phyloP scores from a whole-genome alignment of 1,140 invertebrate species.

The Drosophila ficusphila region DNA sequence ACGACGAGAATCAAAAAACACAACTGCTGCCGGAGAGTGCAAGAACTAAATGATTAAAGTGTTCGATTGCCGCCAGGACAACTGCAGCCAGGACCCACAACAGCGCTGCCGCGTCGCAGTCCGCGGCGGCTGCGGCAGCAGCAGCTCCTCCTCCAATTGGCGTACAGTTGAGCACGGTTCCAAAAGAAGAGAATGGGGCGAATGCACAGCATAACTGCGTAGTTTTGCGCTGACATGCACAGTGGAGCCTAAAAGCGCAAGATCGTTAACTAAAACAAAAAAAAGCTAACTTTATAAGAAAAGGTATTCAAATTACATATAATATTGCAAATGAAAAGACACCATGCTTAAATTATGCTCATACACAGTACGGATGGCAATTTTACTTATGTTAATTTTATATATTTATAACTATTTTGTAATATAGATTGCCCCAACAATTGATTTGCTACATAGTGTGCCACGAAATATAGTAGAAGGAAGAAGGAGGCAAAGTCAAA shows the following conservation, averaged over 20 bases:
- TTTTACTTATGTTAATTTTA: too few relatives aligned
- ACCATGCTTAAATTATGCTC: too few relatives aligned
- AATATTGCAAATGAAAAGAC: too few relatives aligned
- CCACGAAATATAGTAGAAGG: slow-evolving; percentile 1
- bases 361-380: too few relatives aligned
- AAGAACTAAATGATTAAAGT: slow-evolving; percentile 84
- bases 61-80: slow-evolving; percentile 76
- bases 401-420: too few relatives aligned
- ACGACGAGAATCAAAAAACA: slow-evolving; percentile 83
- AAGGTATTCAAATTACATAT: too few relatives aligned
- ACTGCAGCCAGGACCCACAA: slow-evolving; percentile 72
- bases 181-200: slow-evolving; percentile 12
- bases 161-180: slow-evolving; percentile 53
- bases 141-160: slow-evolving; percentile 28
- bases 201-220: slow-evolving; percentile 66
- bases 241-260: too few relatives aligned
- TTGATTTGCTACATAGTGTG: slow-evolving; percentile 6
- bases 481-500: slow-evolving; percentile 13
- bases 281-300: too few relatives aligned
- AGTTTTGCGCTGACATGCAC: slow-evolving; percentile 51
- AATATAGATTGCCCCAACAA: too few relatives aligned
- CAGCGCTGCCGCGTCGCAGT: slow-evolving; percentile 34
- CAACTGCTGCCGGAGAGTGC: slow-evolving; percentile 84
- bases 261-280: too few relatives aligned
- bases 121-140: slow-evolving; percentile 14